Evolutionary conservation across 1,140 invertebrate genomes (phyloP), one percentile per base, ranked within the genome.

Genomic region (Rhizoglyphus robini): DNA sequence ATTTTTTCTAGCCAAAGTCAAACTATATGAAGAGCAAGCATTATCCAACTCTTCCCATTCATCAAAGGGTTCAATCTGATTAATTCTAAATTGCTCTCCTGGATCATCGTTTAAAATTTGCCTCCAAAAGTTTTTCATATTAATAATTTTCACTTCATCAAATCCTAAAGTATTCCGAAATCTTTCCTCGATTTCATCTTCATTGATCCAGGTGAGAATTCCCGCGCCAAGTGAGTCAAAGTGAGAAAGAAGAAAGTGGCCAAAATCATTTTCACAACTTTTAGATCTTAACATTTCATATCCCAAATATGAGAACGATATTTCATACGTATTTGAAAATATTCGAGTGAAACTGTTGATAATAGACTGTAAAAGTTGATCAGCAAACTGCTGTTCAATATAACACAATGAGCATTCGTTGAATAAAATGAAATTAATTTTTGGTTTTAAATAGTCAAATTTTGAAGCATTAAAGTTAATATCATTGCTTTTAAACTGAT

Each of bases 331-430:
- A 23, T 60, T 59, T 20, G 27, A 30, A 46, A 29, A 46, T 46
- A 20, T 41, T 32, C 2, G 4, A 2, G 1, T 34, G 3, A 60
- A 20, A 3, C 11, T 34, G 3, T n/a, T 23, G n/a, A 46, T 63
- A 3, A 63, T 18, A 3, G 18, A 27, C 2, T 13, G 13, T 2
- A 63, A 27, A 3, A 63, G 23, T 29, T 46, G 4, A 51, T 63
- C 46, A 4, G 61, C 15, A 31, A n/a, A 3, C 13, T 3, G 1
- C 32, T 63, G 36, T 27, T 29, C 46, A 25, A 63, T 47, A 51
- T 63, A 63, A 49, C 61, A 63, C 23, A 63, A 30, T 13, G 36
- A 47, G 32, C 61, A 63, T 34, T 63, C 61, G 32, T 63, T 63
- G 20, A 63, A 34, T 15, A 63, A 30, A 1, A 49, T 49, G 27